Base-by-base conservation (phyloP, 2,113 vertebrate genomes). In the Antidorcas marsupialis region DNA sequence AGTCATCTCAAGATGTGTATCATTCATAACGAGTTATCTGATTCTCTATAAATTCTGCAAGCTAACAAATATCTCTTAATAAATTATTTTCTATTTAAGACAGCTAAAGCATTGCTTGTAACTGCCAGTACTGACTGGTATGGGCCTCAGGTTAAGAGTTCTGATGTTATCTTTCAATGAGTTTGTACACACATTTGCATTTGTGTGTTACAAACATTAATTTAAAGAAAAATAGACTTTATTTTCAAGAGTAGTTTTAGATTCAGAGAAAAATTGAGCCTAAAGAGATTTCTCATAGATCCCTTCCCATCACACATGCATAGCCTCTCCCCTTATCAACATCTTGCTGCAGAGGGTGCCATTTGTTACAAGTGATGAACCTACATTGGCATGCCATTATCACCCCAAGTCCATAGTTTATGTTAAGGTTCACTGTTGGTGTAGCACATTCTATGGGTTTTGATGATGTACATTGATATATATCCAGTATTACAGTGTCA, bases 11-110 rank as follows among this genome's bases (percentile, higher is more conserved):
- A 71, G 52, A 36, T 10, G 1, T 94, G 14, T 71, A 45, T 27
- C 43, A 64, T 67, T 90, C 39, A 76, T 14, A 81, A 87, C 1
- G 23, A 64, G 43, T 43, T 86, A n/a, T 71, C n/a, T 85, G 57
- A 79, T 96, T 87, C 64, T 55, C 30, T 89, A 71, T 62, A 91
- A 79, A 62, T 91, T 93, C 5, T 64, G 10, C 39, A 97, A 95
- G 39, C 52, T 76, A 74, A 36, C 3, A 39, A 60, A 28, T 52
- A 74, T 19, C 19, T 15, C 62, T 47, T 71, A 86, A 39, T 43
- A 81, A n/a, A 39, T 79, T 78, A n/a, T 53, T 84, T 95, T 78
- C n/a, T 87, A 4, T 67, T 91, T 87, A 78, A 96, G 78, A 19
- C 13, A 64, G 2, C n/a, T 43, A 59, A 15, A 84, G 25, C 7